phyloP scores from a whole-genome alignment of 2,888 invertebrate genomes.

The Pogonocherus hispidulus region DNA sequence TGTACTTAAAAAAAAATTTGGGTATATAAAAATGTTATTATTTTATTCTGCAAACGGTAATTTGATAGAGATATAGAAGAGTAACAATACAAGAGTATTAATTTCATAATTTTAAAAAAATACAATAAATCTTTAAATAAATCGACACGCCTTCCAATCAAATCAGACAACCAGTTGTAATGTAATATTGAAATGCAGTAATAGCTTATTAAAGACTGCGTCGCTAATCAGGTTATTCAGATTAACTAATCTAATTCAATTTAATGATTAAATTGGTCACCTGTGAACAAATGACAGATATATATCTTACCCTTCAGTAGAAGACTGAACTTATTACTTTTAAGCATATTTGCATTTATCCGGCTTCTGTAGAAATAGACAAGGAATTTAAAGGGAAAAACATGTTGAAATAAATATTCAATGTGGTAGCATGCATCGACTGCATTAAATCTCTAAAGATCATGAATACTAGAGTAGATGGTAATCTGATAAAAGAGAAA shows the following conservation, averaged over 20 bases:
- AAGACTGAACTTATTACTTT: slow-evolving; percentile 9
- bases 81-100: no score
- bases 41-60: no score
- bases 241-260: not conserved
- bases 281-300: not conserved
- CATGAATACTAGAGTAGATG: slow-evolving; percentile 45
- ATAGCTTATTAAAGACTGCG: not conserved
- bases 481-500: slow-evolving; percentile 41
- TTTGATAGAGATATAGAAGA: no score
- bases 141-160: no score
- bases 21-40: no score
- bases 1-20: no score
- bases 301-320: not conserved
- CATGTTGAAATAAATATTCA: slow-evolving; percentile 32
- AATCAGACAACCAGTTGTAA: no score
- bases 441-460: slow-evolving; percentile 31
- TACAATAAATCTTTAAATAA: no score
- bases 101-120: no score
- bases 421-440: slow-evolving; percentile 26
- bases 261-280: not conserved
- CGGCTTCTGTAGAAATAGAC: slow-evolving; percentile 6
- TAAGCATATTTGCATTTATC: slow-evolving; percentile 28
- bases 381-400: slow-evolving; percentile 26
- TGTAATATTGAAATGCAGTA: no score
- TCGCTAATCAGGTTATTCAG: not conserved